Evolutionary conservation across 2,797 vertebrate genomes (phyloP).

Genomic region (Tragopan temminckii): DNA sequence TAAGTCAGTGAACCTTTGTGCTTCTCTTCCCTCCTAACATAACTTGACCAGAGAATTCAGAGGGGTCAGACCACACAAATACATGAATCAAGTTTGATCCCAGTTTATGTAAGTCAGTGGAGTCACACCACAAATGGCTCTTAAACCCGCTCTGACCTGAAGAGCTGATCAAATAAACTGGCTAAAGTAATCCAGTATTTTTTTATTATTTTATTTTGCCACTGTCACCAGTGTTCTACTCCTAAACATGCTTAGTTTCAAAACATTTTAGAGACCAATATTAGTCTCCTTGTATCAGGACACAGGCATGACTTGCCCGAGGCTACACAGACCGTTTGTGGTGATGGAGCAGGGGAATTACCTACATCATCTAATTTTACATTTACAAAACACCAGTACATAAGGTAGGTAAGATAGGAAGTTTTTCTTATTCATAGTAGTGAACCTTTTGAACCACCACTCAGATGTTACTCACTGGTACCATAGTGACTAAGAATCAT

Average conservation of each 20-base stretch:
- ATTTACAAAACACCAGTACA: not conserved
- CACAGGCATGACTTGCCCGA: not conserved
- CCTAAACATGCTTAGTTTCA: constrained; percentile 7
- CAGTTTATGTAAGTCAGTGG: constrained; percentile 25
- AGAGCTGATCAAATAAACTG: constrained; percentile 39
- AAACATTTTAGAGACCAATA: not conserved
- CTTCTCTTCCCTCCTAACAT: constrained; percentile 18
- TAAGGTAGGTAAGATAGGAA: not conserved
- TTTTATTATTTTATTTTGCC: not conserved
- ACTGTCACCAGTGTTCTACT: constrained; percentile 35
- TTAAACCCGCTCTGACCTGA: constrained; percentile 56
- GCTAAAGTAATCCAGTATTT: not conserved
- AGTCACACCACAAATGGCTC: constrained; percentile 58
- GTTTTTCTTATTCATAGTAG: not conserved
- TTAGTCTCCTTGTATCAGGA: not conserved
- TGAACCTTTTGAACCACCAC: not conserved
- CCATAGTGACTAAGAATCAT: not conserved
- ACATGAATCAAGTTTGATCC: constrained; percentile 16
- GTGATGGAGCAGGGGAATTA: not conserved
- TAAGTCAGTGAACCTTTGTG: constrained; percentile 27
- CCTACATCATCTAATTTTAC: not conserved
- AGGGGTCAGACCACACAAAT: constrained; percentile 67
- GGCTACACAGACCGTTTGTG: not conserved
- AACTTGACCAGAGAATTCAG: constrained; percentile 50
- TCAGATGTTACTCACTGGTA: not conserved